These are phyloP conservation scores for Donacobius atricapilla DNA, from an alignment of 2,113 vertebrate species.

Conservation along the genomic window DNA sequence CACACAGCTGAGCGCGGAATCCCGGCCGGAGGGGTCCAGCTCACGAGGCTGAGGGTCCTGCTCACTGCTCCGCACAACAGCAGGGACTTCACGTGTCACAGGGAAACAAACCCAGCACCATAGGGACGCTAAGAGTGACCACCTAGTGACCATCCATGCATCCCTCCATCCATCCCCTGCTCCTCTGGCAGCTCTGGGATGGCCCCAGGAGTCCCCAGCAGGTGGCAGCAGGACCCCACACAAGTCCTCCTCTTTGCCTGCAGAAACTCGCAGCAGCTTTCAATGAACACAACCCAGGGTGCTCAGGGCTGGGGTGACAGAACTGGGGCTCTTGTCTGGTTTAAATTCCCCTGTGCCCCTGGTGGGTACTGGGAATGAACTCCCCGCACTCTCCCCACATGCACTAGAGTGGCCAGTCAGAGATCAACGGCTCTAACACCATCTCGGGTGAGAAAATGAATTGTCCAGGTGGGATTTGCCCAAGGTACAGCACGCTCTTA, in stretches of 20 bases:
- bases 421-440: not conserved
- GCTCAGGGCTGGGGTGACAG: not conserved
- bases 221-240: conserved; percentile 16
- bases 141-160: not conserved
- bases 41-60: rapidly evolving
- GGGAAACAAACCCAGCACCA: not conserved
- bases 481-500: rapidly evolving
- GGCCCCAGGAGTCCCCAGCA: not conserved
- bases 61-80: rapidly evolving
- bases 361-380: not conserved
- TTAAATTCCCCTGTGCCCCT: not conserved
- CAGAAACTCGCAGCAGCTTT: not conserved
- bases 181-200: not conserved
- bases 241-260: not conserved
- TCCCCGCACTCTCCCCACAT: not conserved
- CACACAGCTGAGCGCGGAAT: not conserved
- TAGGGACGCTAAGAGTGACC: rapidly evolving
- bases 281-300: too few species aligned
- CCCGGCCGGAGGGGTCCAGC: not conserved
- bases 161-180: rapidly evolving
- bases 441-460: not conserved
- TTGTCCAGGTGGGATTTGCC: not conserved
- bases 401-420: not conserved
- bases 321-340: rapidly evolving
- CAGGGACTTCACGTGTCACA: rapidly evolving